Evolutionary conservation across 2,797 vertebrate genomes (phyloP).

Genomic region (Podarcis lilfordi): DNA sequence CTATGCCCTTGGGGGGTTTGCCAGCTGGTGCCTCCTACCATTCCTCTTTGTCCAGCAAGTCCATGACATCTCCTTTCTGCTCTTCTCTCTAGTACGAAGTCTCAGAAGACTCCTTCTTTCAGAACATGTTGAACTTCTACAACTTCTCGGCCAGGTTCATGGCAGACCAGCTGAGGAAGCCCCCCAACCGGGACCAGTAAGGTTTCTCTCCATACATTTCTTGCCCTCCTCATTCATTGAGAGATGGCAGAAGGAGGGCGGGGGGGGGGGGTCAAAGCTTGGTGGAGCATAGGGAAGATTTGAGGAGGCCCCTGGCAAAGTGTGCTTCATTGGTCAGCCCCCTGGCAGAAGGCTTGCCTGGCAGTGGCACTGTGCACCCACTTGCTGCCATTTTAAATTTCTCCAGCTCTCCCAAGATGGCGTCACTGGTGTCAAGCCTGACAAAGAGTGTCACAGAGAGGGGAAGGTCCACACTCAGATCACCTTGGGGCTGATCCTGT

Average conservation of each 20-base stretch:
- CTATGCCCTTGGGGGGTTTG: too few species aligned
- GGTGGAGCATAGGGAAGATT: background rate
- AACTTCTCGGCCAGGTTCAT: slow-evolving; percentile 97
- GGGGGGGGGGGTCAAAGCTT: background rate
- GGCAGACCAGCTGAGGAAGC: slow-evolving; percentile 96
- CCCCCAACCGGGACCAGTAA: slow-evolving; percentile 98
- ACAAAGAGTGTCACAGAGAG: background rate
- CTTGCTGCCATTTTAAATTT: background rate
- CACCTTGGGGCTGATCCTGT: background rate
- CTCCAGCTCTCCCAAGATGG: background rate
- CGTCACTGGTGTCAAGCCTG: background rate
- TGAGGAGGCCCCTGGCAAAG: background rate
- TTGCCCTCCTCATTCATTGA: background rate
- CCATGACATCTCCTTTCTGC: background rate
- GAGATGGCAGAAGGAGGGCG: fast-evolving
- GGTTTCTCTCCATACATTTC: slow-evolving; percentile 15
- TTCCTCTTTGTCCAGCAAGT: background rate
- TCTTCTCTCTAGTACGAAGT: slow-evolving; percentile 88
- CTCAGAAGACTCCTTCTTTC: slow-evolving; percentile 94
- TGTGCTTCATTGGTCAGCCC: background rate
- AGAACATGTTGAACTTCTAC: slow-evolving; percentile 97
- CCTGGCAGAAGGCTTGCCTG: background rate
- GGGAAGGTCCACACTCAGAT: fast-evolving
- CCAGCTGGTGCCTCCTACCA: background rate
- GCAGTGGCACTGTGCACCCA: background rate